Conservation (phyloP, 1,140 invertebrate genomes). For the Brachionus rubens region DNA sequence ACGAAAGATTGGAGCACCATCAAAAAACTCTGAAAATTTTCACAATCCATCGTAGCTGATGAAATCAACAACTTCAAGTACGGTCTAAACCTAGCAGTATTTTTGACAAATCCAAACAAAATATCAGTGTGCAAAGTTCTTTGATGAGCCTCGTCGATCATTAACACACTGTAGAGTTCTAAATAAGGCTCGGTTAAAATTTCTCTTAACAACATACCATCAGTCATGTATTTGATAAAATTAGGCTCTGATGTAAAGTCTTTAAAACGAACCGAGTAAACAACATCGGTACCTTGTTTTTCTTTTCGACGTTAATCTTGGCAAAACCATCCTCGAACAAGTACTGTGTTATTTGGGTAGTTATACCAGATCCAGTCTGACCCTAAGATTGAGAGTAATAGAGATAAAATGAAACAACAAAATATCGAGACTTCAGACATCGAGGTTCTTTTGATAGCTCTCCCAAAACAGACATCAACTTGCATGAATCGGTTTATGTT, state of each 20-base stretch:
- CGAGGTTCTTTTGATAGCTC: too few species aligned
- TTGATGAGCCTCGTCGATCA: slow-evolving; percentile 99
- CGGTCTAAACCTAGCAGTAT: slow-evolving; percentile 86
- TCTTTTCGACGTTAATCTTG: too few species aligned
- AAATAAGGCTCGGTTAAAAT: slow-evolving; percentile 95
- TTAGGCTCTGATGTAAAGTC: slow-evolving; percentile 73
- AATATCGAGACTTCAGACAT: too few species aligned
- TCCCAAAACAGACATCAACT: too few species aligned
- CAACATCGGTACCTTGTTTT: slow-evolving; percentile 71
- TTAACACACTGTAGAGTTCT: slow-evolving; percentile 89
- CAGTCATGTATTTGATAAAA: slow-evolving; percentile 98
- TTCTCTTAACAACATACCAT: slow-evolving; percentile 93
- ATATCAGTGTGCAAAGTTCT: slow-evolving; percentile 96
- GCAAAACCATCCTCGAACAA: too few species aligned
- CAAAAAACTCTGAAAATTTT: slow-evolving; percentile 97
- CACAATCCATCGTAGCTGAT: slow-evolving; percentile 92
- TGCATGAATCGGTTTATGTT: too few species aligned
- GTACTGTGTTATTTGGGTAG: too few species aligned
- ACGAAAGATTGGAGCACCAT: slow-evolving; percentile 93
- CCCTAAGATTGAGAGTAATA: too few species aligned
- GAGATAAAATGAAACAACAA: too few species aligned
- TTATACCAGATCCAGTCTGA: too few species aligned
- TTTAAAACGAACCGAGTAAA: slow-evolving; percentile 75
- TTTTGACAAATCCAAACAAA: slow-evolving; percentile 94
- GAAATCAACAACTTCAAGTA: slow-evolving; percentile 95